Percentiles rank a stretch among this genome's conserved stretches.
phyloP scores from a whole-genome alignment of 2,113 vertebrate species.

The Silurus meridionalis region DNA sequence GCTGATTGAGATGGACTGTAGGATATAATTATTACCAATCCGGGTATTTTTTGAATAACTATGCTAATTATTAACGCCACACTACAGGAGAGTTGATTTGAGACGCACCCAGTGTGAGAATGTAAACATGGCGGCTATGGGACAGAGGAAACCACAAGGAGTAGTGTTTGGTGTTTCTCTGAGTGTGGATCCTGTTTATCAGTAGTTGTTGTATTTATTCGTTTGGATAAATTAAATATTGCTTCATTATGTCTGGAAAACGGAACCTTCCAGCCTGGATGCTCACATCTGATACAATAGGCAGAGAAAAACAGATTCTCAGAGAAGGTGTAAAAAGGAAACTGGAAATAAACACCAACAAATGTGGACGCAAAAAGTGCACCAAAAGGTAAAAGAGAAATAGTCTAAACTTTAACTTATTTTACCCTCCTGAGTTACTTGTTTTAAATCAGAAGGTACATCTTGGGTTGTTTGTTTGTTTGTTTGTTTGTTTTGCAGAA shows the following conservation, averaged over 20 bases:
- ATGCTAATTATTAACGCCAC: background rate
- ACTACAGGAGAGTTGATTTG: background rate
- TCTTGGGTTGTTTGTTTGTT: no score
- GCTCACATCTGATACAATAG: slow-evolving; percentile 35
- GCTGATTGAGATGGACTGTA: no score
- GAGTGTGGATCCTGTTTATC: background rate
- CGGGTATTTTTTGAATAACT: no score
- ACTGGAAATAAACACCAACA: slow-evolving; percentile 21
- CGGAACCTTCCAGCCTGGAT: slow-evolving; percentile 71
- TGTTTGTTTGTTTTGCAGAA: slow-evolving; percentile 49
- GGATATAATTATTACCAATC: no score
- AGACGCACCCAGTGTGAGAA: background rate
- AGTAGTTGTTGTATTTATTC: background rate
- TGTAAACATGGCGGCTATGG: background rate
- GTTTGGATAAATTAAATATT: background rate
- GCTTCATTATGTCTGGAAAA: slow-evolving; percentile 56
- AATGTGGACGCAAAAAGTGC: slow-evolving; percentile 40
- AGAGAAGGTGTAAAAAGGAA: background rate
- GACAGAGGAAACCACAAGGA: background rate
- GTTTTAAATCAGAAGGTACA: background rate
- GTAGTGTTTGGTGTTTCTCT: background rate
- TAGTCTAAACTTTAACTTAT: background rate
- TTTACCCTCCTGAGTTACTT: no score
- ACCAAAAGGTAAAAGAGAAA: slow-evolving; percentile 48
- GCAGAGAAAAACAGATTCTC: background rate